phyloP scores from a whole-genome alignment of 2,113 vertebrate species.

The Cololabis saira region DNA sequence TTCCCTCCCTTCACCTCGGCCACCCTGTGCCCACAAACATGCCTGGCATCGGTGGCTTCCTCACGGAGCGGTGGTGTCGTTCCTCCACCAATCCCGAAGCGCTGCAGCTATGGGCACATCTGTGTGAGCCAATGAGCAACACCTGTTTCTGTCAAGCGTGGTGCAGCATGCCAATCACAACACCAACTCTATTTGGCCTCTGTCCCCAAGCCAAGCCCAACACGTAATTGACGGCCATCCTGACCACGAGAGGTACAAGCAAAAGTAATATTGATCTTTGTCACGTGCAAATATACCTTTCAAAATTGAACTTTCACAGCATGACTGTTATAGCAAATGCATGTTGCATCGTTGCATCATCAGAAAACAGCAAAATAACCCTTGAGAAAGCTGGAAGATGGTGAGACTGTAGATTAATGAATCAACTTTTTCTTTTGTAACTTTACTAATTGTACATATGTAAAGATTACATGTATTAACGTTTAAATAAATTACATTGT shows the following conservation, averaged over 20 bases:
- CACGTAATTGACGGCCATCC: conserved; percentile 58
- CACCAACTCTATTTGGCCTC: conserved; percentile 71
- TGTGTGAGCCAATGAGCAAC: conserved; percentile 70
- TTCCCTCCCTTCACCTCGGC: conserved; percentile 5
- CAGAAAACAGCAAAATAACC: conserved; percentile 57
- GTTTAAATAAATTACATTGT: not conserved
- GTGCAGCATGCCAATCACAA: conserved; percentile 74
- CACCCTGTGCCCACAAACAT: conserved; percentile 53
- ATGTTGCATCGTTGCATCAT: conserved; percentile 67
- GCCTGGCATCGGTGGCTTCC: conserved; percentile 56
- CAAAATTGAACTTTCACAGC: conserved; percentile 61
- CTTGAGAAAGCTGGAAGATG: conserved; percentile 64
- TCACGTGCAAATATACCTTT: conserved; percentile 28
- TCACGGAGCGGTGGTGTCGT: conserved; percentile 36
- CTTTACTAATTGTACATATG: conserved; percentile 29
- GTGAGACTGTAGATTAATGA: conserved; percentile 57
- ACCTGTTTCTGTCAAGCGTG: conserved; percentile 65
- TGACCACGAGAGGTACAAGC: conserved; percentile 40
- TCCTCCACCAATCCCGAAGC: conserved; percentile 61
- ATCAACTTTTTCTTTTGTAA: conserved; percentile 50
- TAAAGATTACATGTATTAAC: not conserved
- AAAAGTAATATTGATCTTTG: conserved; percentile 66
- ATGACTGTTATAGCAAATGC: conserved; percentile 58
- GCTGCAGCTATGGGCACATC: conserved; percentile 62
- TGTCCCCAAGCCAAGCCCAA: conserved; percentile 69